phyloP scores from a whole-genome alignment of 2,797 vertebrate genomes.

The Oreochromis grahami region DNA sequence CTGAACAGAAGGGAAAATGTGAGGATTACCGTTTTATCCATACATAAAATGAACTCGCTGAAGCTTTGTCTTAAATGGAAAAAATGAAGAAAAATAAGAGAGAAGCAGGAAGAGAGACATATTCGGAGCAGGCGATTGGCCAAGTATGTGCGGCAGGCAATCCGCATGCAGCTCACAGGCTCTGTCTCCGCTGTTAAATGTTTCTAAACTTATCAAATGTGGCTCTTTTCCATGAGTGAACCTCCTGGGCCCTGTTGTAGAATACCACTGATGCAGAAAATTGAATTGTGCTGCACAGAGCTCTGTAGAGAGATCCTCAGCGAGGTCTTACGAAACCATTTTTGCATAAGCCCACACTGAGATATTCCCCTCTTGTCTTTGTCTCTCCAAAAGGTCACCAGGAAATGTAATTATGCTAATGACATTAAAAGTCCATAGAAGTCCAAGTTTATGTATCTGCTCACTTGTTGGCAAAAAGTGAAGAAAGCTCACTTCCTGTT shows the following conservation, averaged over 20 bases:
- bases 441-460: conserved; percentile 26
- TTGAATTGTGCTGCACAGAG: conserved; percentile 32
- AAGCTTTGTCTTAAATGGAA: conserved; percentile 1
- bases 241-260: conserved; percentile 36
- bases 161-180: conserved; percentile 7
- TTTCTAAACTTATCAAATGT: conserved; percentile 47
- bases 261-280: conserved; percentile 55
- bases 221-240: conserved; percentile 14
- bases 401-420: conserved; percentile 65
- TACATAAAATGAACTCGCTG: neutral
- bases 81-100: neutral
- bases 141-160: conserved; percentile 1
- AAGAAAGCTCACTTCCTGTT: neutral
- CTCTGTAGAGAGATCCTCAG: conserved; percentile 11
- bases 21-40: neutral
- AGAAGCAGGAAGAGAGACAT: neutral
- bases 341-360: conserved; percentile 38
- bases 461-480: neutral
- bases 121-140: neutral
- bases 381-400: conserved; percentile 42
- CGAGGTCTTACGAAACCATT: conserved; percentile 45
- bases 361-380: conserved; percentile 50
- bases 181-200: conserved; percentile 22
- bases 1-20: neutral
- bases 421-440: conserved; percentile 33